Conservation (phyloP, 2,888 invertebrate genomes). For the Fabriciana adippe region DNA sequence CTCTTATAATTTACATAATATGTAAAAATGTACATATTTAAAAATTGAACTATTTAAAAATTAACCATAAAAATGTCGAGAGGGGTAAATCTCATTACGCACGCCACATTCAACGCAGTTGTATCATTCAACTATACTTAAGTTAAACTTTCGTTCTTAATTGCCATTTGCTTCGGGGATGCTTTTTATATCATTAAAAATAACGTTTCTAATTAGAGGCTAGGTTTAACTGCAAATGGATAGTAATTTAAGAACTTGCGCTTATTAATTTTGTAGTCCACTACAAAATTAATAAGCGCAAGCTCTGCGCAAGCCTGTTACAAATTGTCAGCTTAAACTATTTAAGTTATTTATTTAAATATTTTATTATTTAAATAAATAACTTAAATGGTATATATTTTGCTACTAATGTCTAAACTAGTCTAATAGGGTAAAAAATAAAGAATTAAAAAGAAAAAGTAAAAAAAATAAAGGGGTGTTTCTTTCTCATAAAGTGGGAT, state of each 20-base stretch:
- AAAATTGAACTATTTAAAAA: neutral
- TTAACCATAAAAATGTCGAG: neutral
- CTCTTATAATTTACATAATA: no score
- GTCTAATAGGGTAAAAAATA: no score
- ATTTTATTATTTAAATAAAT: no score
- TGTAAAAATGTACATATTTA: no score
- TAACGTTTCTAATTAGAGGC: conserved; percentile 16
- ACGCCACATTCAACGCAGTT: conserved; percentile 3
- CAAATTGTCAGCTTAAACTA: neutral
- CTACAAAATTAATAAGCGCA: no score
- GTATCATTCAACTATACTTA: conserved; percentile 12
- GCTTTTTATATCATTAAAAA: conserved; percentile 9
- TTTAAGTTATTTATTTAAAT: no score
- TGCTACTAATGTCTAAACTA: no score
- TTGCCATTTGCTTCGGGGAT: conserved; percentile 3
- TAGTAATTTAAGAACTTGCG: neutral
- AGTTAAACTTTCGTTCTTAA: conserved; percentile 10
- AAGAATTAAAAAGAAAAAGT: no score
- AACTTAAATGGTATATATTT: no score
- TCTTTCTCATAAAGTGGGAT: no score
- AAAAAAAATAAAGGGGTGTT: no score
- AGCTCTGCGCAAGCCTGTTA: no score
- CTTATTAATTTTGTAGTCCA: neutral
- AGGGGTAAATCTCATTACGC: conserved; percentile 13
- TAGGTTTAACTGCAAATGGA: neutral